A percentile compares a stretch with the other conserved stretches of the same genome.
Evolutionary conservation across 2,888 invertebrate species (phyloP).

Genomic region (Ischnura elegans): DNA sequence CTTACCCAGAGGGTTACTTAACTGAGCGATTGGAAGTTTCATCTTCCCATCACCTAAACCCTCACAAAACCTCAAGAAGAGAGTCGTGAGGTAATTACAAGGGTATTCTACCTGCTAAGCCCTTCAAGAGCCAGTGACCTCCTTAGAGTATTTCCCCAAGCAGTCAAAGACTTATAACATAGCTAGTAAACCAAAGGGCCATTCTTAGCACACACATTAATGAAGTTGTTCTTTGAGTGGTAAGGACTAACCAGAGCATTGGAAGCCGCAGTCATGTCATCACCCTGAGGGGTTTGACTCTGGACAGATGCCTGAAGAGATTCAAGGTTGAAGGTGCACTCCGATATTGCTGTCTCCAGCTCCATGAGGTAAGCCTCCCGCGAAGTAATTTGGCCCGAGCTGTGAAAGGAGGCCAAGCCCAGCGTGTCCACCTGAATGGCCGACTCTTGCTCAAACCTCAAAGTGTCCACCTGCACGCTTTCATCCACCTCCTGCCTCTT

Average conservation of each 20-base stretch:
- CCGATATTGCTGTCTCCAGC: constrained; percentile 85
- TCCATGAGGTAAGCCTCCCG: constrained; percentile 91
- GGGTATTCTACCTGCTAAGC: too few relatives aligned
- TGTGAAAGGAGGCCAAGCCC: constrained; percentile 75
- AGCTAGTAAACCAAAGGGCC: too few relatives aligned
- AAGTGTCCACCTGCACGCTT: constrained; percentile 85
- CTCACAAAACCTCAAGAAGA: too few relatives aligned
- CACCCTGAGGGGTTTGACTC: constrained; percentile 80
- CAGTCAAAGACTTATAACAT: too few relatives aligned
- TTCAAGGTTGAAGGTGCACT: constrained; percentile 85
- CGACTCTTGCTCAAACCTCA: constrained; percentile 87
- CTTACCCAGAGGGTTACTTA: too few relatives aligned
- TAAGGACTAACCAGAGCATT: constrained; percentile 51
- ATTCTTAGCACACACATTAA: too few relatives aligned
- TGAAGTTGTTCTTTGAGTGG: too few relatives aligned
- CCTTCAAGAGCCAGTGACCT: too few relatives aligned
- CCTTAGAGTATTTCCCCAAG: too few relatives aligned
- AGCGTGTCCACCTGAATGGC: constrained; percentile 92
- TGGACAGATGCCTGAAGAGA: constrained; percentile 84
- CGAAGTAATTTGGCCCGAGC: constrained; percentile 83
- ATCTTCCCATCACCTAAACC: too few relatives aligned
- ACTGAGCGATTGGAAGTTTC: too few relatives aligned
- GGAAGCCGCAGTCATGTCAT: constrained; percentile 82
- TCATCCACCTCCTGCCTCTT: constrained; percentile 79
- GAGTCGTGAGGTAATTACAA: too few relatives aligned